Base-by-base conservation (phyloP, 2,797 vertebrate genomes). In the Diglossa cyanea region DNA sequence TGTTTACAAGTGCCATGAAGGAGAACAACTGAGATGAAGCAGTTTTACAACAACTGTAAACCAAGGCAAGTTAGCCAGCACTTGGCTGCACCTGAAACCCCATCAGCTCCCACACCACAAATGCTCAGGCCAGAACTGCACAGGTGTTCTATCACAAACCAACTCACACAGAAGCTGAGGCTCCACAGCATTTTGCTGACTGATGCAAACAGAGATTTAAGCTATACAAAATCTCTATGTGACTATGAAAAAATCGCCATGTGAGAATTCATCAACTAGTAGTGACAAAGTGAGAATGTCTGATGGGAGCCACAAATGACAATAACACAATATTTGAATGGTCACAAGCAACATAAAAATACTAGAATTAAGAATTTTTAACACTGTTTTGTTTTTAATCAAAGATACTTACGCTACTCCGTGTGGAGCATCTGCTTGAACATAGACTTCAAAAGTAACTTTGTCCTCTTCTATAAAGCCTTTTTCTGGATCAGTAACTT, bases 381-480 rank as follows among this genome's bases (percentile, higher is more conserved):
- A 28, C 10, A 24, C 6, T 40, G 10, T 8, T 47, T 60, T 37
- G 20, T 19, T 83, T 87, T 61, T 31, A 63, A 70, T 11, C 26
- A 66, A 74, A 72, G 71, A 61, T 73, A 99, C 99, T 97, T 98
- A 99, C 99, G 99, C 99, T 89, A 99, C 99, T 95, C 99, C 99
- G 1, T 99, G 99, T 35, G 99, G 99, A 89, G 99, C 99, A 91
- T 99, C 99, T 28, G 99, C 99, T 97, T 99, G 99, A 81, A 99
- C 99, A 51, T 99, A 99, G 92, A 99, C 99, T 98, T 99, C 99
- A 96, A 99, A 99, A 55, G 99, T 99, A 95, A 99, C 99, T 98
- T 99, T 99, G 97, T 99, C 99, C 30, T 99, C 99, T 80, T 99
- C 99, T 73, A 99, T 97, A 96, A 99, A 99, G 88, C 99, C 99